Evolutionary conservation across 2,888 invertebrate species (phyloP).

Genomic region (Gordius sp.): DNA sequence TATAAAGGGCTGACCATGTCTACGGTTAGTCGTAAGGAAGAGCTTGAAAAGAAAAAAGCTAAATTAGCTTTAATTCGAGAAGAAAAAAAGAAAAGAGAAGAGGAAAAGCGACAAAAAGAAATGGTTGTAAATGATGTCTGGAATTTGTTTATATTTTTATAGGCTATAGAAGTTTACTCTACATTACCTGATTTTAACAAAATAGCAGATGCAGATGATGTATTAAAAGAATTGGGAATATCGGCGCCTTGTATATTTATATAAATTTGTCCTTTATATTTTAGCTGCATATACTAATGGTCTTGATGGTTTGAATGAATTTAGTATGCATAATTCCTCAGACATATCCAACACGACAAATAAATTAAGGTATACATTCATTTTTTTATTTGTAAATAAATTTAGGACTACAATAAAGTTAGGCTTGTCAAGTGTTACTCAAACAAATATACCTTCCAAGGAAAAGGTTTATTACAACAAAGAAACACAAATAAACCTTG

Average conservation of each 20-base stretch:
- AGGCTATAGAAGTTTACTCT: background rate
- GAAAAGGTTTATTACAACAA: conserved; percentile 13
- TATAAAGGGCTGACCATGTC: no score
- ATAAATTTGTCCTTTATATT: background rate
- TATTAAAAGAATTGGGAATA: conserved; percentile 5
- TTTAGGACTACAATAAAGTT: background rate
- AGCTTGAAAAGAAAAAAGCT: conserved; percentile 10
- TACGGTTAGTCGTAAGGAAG: conserved; percentile 6
- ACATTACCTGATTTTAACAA: conserved; percentile 1
- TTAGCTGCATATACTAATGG: background rate
- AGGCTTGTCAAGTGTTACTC: background rate
- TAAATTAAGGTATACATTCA: background rate
- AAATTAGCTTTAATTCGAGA: background rate
- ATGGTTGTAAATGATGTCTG: background rate
- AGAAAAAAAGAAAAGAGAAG: background rate
- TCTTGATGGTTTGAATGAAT: background rate
- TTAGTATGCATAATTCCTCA: no score
- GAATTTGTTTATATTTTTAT: background rate
- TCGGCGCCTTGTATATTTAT: background rate
- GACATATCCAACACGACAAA: background rate
- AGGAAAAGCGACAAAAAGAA: conserved; percentile 11
- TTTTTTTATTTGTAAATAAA: background rate
- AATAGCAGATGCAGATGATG: conserved; percentile 10
- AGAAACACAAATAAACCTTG: background rate
- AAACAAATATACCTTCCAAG: conserved; percentile 11